These are phyloP conservation scores for Syrmaticus mikado DNA, from an alignment of 2,113 vertebrate species.

Conservation along the genomic window DNA sequence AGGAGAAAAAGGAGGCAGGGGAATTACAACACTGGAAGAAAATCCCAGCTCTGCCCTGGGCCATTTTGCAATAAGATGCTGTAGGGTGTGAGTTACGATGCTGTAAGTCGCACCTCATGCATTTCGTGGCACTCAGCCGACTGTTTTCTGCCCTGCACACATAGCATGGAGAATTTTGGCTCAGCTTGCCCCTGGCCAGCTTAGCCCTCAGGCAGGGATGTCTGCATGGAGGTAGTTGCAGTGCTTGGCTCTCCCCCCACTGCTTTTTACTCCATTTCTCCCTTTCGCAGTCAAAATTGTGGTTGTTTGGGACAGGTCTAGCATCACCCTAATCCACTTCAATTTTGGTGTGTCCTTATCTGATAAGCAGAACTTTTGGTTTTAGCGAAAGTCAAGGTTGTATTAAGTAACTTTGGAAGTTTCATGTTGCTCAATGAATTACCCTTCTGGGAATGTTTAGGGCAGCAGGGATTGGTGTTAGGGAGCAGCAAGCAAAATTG, in stretches of 20 bases:
- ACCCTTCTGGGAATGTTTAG: not conserved
- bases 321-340: not conserved
- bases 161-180: not conserved
- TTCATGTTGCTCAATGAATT: not conserved
- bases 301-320: not conserved
- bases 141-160: not conserved
- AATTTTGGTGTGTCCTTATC: not conserved
- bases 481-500: not conserved
- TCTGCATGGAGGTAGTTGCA: not conserved
- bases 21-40: conserved; percentile 28
- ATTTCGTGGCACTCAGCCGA: not conserved
- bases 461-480: not conserved
- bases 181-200: not conserved
- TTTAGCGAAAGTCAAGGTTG: not conserved
- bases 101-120: conserved; percentile 57
- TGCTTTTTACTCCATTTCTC: not conserved
- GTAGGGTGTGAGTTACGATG: conserved; percentile 25
- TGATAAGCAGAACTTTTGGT: not conserved
- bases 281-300: not conserved
- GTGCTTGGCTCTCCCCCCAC: not conserved
- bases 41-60: not conserved
- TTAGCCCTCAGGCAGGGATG: not conserved
- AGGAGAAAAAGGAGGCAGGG: not conserved
- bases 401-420: not conserved
- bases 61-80: not conserved